These are phyloP conservation scores for Tenthredo scrophulariae DNA, from an alignment of 2,888 invertebrate genomes.

Conservation along the genomic window DNA sequence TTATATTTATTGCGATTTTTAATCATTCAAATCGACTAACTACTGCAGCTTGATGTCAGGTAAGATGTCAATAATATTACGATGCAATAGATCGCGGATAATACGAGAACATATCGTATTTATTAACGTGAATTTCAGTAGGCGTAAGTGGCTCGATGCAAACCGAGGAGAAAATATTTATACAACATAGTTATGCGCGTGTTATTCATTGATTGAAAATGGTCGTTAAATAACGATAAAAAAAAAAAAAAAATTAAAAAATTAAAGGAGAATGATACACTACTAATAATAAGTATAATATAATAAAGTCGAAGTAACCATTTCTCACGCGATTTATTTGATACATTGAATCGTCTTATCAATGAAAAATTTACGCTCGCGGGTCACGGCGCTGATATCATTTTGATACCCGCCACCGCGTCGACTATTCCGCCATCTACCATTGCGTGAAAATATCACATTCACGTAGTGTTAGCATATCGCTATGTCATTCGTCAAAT, in stretches of 20 bases:
- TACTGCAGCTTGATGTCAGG: not conserved
- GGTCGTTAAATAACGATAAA: not conserved
- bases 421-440: not conserved
- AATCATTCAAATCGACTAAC: not conserved
- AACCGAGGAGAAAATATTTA: not conserved
- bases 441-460: constrained; percentile 1
- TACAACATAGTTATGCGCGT: not conserved
- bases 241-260: too few relatives aligned
- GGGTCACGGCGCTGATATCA: constrained; percentile 29
- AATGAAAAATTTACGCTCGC: constrained; percentile 5
- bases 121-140: too few relatives aligned
- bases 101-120: too few relatives aligned
- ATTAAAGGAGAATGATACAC: too few relatives aligned
- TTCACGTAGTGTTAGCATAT: constrained; percentile 23
- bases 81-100: not conserved
- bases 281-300: not conserved
- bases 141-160: not conserved
- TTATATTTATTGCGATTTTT: not conserved
- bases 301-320: not conserved
- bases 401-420: not conserved
- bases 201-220: not conserved
- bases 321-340: not conserved
- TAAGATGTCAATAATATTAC: not conserved
- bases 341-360: constrained; percentile 37
- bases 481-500: constrained; percentile 25